phyloP scores from a whole-genome alignment of 2,888 invertebrate genomes.

The Cephonodes hylas region DNA sequence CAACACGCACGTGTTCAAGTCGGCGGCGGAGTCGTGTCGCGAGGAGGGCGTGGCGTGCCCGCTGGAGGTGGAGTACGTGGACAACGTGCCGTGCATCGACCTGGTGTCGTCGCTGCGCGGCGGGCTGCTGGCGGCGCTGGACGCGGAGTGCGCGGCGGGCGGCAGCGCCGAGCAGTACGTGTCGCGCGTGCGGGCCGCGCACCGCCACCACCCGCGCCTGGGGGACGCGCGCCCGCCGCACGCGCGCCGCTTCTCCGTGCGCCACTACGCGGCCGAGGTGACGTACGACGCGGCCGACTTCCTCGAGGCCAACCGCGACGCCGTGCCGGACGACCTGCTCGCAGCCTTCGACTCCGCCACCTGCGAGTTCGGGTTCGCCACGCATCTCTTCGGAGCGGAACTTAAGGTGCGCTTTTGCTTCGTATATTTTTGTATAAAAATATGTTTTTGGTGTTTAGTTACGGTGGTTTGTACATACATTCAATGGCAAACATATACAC shows the following conservation, averaged over 20 bases:
- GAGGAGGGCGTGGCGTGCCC: slow-evolving; percentile 96
- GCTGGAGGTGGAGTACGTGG: slow-evolving; percentile 95
- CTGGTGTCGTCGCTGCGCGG: slow-evolving; percentile 95
- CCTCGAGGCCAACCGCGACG: slow-evolving; percentile 94
- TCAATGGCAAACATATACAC: background rate
- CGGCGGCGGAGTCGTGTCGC: slow-evolving; percentile 94
- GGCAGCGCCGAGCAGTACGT: slow-evolving; percentile 83
- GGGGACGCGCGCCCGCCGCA: slow-evolving; percentile 90
- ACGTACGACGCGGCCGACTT: slow-evolving; percentile 95
- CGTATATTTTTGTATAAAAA: too few relatives aligned
- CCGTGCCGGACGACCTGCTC: slow-evolving; percentile 94
- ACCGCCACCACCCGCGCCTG: slow-evolving; percentile 87
- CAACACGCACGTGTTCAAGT: slow-evolving; percentile 97
- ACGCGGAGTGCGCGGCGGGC: slow-evolving; percentile 94
- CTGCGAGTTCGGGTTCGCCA: slow-evolving; percentile 98
- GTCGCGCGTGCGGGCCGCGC: slow-evolving; percentile 56
- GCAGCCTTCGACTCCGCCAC: slow-evolving; percentile 95
- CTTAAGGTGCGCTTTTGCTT: slow-evolving; percentile 80
- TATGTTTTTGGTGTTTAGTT: too few relatives aligned
- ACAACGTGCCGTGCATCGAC: slow-evolving; percentile 97
- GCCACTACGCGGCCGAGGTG: slow-evolving; percentile 90
- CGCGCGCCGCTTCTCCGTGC: slow-evolving; percentile 92
- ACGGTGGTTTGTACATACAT: too few relatives aligned
- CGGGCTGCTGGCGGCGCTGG: slow-evolving; percentile 94
- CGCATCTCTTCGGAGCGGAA: slow-evolving; percentile 96